phyloP scores from a whole-genome alignment of 2,113 vertebrate genomes.

The Oncorhynchus mykiss region DNA sequence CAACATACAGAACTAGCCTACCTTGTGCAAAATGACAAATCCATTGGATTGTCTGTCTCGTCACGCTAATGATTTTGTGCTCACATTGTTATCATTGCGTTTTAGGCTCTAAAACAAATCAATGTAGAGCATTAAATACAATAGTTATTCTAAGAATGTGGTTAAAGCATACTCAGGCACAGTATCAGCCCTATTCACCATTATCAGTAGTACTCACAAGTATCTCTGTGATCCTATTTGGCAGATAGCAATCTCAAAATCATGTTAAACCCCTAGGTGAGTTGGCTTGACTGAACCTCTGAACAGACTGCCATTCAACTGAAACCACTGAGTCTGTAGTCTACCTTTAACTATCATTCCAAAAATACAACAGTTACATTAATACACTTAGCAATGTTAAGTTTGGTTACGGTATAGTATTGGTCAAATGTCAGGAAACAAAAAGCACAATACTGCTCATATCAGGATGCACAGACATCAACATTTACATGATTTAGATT shows the following conservation, averaged over 20 bases:
- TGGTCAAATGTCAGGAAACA: constrained; percentile 14
- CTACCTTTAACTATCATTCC: background rate
- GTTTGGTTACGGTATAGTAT: constrained; percentile 18
- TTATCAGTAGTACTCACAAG: constrained; percentile 24
- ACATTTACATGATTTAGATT: background rate
- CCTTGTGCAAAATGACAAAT: constrained; percentile 26
- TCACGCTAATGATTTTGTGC: background rate
- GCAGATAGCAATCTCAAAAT: constrained; percentile 5
- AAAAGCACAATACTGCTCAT: constrained; percentile 31
- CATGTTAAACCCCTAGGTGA: background rate
- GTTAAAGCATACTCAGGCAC: constrained; percentile 32
- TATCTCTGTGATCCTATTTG: constrained; percentile 17
- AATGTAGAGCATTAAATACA: background rate
- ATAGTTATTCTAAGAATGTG: constrained; percentile 1
- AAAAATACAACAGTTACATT: constrained; percentile 31
- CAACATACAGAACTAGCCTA: background rate
- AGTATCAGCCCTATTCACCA: constrained; percentile 38
- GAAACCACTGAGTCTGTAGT: background rate
- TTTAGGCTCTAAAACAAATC: background rate
- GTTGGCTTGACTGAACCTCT: background rate
- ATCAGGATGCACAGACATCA: constrained; percentile 1
- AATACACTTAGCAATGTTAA: background rate
- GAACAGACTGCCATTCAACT: constrained; percentile 11
- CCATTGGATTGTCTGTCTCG: constrained; percentile 2
- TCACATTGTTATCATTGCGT: constrained; percentile 3